Evolutionary conservation across 2,113 vertebrate species (phyloP).

Genomic region (Boulengerochromis microlepis): DNA sequence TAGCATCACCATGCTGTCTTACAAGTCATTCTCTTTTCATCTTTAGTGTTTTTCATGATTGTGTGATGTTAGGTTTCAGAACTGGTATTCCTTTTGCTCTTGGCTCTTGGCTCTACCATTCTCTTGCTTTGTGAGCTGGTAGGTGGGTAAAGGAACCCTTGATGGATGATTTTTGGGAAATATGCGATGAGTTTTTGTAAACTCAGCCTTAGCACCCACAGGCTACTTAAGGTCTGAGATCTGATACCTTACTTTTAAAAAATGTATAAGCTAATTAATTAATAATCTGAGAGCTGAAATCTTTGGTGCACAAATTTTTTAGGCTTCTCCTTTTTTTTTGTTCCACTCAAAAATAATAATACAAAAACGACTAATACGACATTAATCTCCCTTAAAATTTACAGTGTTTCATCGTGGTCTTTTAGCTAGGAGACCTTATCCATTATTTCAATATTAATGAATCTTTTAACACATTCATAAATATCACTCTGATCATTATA

Average conservation of each 20-base stretch:
- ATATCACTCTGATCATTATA: not conserved
- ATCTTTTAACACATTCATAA: not conserved
- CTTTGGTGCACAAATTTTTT: accelerated
- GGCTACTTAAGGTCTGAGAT: not conserved
- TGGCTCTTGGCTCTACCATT: not conserved
- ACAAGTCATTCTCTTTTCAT: not conserved
- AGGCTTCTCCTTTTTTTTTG: not conserved
- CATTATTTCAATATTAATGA: not conserved
- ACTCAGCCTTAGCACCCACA: not conserved
- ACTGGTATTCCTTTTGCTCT: not conserved
- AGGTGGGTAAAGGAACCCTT: not conserved
- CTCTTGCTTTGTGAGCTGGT: not conserved
- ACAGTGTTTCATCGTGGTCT: accelerated
- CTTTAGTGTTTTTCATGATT: not conserved
- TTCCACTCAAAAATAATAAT: not conserved
- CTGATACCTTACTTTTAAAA: not conserved
- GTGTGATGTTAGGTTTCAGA: not conserved
- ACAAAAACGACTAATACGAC: not conserved
- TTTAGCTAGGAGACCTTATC: not conserved
- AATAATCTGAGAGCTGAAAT: not conserved
- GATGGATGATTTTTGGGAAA: not conserved
- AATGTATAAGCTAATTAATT: not conserved
- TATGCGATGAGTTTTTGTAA: not conserved
- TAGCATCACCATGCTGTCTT: not conserved
- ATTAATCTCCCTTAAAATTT: not conserved